A percentile compares a stretch with the other conserved stretches of the same genome.
Evolutionary conservation across 2,113 vertebrate species (phyloP).

Genomic region (Cavia aperea): DNA sequence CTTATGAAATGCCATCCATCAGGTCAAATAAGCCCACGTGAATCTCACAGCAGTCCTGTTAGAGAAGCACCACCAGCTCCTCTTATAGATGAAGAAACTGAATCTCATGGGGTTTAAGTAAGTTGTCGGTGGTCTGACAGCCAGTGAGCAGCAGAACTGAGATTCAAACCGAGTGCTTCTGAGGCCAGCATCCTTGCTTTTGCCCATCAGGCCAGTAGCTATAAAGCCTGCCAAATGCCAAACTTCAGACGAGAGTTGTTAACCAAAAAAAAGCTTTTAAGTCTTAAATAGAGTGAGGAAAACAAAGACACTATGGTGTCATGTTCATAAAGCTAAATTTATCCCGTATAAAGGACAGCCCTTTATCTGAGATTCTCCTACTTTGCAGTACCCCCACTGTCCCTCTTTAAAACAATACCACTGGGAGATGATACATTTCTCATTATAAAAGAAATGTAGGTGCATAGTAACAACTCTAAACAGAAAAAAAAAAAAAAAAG

Average conservation of each 20-base stretch:
- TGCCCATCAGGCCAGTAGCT: neutral
- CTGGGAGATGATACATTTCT: neutral
- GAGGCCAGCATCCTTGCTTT: neutral
- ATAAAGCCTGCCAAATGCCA: neutral
- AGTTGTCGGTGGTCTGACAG: neutral
- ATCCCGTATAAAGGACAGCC: neutral
- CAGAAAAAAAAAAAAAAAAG: conserved; percentile 3
- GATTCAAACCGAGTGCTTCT: neutral
- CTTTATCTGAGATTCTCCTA: conserved; percentile 23
- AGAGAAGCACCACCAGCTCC: neutral
- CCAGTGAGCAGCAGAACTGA: neutral
- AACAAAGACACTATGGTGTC: neutral
- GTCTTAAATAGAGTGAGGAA: neutral
- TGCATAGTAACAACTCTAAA: neutral
- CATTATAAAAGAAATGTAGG: conserved; percentile 6
- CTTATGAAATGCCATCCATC: neutral
- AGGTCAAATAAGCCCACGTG: neutral
- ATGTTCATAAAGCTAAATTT: neutral
- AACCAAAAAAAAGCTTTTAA: neutral
- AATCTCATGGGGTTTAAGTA: neutral
- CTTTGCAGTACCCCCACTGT: neutral
- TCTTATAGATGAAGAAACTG: neutral
- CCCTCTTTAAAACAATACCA: neutral
- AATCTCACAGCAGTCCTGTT: neutral
- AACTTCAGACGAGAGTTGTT: neutral